phyloP scores from a whole-genome alignment of 2,797 vertebrate genomes.

The Emydoidea blandingii region DNA sequence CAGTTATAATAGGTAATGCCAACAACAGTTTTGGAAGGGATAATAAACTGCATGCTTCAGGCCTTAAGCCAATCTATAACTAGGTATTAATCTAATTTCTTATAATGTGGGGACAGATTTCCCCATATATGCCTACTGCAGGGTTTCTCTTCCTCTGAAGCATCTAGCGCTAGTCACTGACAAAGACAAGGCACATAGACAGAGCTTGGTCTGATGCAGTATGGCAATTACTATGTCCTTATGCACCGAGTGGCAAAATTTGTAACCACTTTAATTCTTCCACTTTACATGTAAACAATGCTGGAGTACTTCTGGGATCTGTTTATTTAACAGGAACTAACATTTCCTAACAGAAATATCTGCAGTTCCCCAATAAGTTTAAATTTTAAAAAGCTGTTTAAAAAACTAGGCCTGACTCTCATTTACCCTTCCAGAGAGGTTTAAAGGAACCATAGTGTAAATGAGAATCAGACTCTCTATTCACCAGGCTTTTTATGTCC shows the following conservation, averaged over 20 bases:
- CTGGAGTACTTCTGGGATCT: not conserved
- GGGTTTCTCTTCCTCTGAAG: not conserved
- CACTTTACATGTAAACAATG: not conserved
- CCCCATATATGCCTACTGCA: not conserved
- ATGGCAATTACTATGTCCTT: not conserved
- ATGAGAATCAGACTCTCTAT: not conserved
- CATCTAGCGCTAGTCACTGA: not conserved
- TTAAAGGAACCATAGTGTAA: not conserved
- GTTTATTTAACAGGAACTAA: not conserved
- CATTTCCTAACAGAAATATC: not conserved
- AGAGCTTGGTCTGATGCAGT: no score
- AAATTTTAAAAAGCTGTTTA: not conserved
- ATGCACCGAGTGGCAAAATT: not conserved
- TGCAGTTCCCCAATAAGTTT: not conserved
- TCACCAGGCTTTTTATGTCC: not conserved
- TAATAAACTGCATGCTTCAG: not conserved
- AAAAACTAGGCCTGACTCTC: not conserved
- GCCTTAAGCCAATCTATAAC: not conserved
- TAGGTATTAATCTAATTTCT: not conserved
- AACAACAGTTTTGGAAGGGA: not conserved
- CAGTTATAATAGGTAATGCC: not conserved
- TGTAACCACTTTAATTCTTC: not conserved
- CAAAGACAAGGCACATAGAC: no score
- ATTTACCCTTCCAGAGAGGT: not conserved
- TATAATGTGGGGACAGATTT: not conserved